These are phyloP conservation scores for Liposcelis brunnea DNA, from an alignment of 2,888 invertebrate genomes.

Conservation along the genomic window DNA sequence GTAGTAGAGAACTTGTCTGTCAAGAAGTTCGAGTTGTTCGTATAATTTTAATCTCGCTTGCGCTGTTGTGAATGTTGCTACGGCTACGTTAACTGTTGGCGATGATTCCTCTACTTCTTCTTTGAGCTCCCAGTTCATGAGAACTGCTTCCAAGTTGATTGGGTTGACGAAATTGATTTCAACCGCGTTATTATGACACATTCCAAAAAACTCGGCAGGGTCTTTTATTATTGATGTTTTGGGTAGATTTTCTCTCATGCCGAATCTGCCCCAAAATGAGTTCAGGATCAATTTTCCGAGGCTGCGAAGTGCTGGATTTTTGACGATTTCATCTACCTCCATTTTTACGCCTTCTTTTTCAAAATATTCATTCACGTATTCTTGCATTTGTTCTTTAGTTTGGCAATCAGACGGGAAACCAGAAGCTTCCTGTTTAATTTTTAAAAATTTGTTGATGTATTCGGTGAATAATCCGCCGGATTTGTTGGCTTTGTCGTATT, in stretches of 20 bases:
- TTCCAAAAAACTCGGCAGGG: slow-evolving; percentile 13
- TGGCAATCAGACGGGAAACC: slow-evolving; percentile 19
- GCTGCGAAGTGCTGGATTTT: slow-evolving; percentile 15
- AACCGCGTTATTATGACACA: slow-evolving; percentile 15
- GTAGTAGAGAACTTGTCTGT: slow-evolving; percentile 21
- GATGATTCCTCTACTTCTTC: slow-evolving; percentile 14
- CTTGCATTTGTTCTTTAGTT: slow-evolving; percentile 12
- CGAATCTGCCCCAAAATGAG: slow-evolving; percentile 17
- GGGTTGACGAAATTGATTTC: slow-evolving; percentile 15
- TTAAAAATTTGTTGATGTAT: slow-evolving; percentile 21
- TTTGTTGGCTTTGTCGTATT: slow-evolving; percentile 16
- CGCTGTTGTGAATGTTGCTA: slow-evolving; percentile 24
- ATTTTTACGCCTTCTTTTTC: slow-evolving; percentile 13
- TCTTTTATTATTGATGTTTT: slow-evolving; percentile 13
- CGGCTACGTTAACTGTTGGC: slow-evolving; percentile 19
- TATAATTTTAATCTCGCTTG: slow-evolving; percentile 22
- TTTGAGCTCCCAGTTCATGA: slow-evolving; percentile 16
- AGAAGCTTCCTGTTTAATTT: slow-evolving; percentile 19
- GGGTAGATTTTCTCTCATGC: slow-evolving; percentile 11
- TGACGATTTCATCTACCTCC: slow-evolving; percentile 10
- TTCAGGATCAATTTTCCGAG: slow-evolving; percentile 18
- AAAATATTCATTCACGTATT: slow-evolving; percentile 14
- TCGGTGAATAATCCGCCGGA: slow-evolving; percentile 20
- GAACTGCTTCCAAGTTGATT: slow-evolving; percentile 15
- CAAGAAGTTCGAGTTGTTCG: slow-evolving; percentile 20